Evolutionary conservation across 92 coral and sea anemone species (phyloP).

Genomic region (Palythoa grandiflora): DNA sequence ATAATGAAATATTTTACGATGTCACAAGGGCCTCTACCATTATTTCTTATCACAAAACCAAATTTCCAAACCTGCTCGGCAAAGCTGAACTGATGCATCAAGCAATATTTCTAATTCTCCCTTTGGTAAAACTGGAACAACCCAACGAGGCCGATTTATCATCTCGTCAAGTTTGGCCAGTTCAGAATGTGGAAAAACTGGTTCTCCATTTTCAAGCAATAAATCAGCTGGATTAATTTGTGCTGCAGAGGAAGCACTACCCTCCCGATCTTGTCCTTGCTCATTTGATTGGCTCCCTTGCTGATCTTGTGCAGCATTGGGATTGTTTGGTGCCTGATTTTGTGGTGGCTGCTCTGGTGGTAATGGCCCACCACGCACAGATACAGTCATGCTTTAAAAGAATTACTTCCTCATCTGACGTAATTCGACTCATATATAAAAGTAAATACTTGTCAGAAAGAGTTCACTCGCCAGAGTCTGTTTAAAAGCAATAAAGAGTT

Average conservation of each 20-base stretch:
- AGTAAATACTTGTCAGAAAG: slow-evolving; percentile 15
- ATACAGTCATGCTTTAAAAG: slow-evolving; percentile 81
- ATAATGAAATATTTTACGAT: no score
- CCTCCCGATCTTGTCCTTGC: slow-evolving; percentile 44
- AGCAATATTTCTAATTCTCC: slow-evolving; percentile 97
- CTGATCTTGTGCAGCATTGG: slow-evolving; percentile 59
- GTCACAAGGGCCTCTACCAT: not conserved
- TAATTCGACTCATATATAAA: slow-evolving; percentile 25
- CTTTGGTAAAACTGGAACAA: slow-evolving; percentile 98
- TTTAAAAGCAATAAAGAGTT: slow-evolving; percentile 10
- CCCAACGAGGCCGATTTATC: slow-evolving; percentile 98
- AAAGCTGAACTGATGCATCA: slow-evolving; percentile 89
- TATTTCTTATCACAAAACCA: not conserved
- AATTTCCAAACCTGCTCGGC: slow-evolving; percentile 84
- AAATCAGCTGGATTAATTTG: slow-evolving; percentile 75
- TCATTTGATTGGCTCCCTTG: slow-evolving; percentile 62
- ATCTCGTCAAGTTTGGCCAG: slow-evolving; percentile 97
- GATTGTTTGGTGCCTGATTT: slow-evolving; percentile 69
- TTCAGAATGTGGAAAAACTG: slow-evolving; percentile 84
- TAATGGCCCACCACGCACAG: slow-evolving; percentile 93
- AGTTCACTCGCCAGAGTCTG: slow-evolving; percentile 1
- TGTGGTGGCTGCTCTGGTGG: slow-evolving; percentile 83
- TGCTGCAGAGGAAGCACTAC: slow-evolving; percentile 44
- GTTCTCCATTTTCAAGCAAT: slow-evolving; percentile 87
- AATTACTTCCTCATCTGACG: slow-evolving; percentile 31